Conservation (phyloP, 2,888 invertebrate genomes). For the Xylota segnis region DNA sequence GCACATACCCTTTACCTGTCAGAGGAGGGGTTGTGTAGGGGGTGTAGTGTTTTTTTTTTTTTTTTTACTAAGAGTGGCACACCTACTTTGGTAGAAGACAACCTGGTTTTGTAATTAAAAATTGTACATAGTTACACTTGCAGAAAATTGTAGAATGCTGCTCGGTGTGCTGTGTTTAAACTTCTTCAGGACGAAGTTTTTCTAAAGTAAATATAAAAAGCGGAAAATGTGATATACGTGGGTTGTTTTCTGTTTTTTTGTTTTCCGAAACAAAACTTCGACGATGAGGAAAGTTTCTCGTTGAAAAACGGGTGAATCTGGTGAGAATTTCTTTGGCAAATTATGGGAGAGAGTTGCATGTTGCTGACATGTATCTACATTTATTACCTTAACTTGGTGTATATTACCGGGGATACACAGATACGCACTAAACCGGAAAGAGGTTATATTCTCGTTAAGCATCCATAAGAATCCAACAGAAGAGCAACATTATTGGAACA, state of each 20-base stretch:
- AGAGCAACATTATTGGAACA: too few relatives aligned
- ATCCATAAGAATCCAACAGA: too few relatives aligned
- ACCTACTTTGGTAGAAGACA: neutral
- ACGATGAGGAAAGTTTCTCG: neutral
- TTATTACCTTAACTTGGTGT: neutral
- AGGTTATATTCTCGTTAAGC: neutral
- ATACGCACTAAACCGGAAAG: neutral
- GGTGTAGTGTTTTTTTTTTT: neutral
- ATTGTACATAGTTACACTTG: neutral
- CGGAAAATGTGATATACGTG: neutral
- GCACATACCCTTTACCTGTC: neutral
- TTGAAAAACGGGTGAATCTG: neutral
- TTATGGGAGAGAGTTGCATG: neutral
- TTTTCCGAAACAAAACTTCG: neutral
- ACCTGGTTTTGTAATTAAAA: constrained; percentile 10
- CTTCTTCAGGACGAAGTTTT: neutral
- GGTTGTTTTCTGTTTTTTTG: neutral
- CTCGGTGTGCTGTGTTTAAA: neutral
- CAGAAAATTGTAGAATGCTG: neutral
- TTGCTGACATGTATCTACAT: neutral
- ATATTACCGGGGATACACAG: neutral
- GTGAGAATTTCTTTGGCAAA: neutral
- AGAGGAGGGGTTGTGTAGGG: neutral
- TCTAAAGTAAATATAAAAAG: constrained; percentile 3
- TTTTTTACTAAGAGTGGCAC: neutral